Conservation (phyloP, 2,797 vertebrate genomes). For the Spatula clypeata region DNA sequence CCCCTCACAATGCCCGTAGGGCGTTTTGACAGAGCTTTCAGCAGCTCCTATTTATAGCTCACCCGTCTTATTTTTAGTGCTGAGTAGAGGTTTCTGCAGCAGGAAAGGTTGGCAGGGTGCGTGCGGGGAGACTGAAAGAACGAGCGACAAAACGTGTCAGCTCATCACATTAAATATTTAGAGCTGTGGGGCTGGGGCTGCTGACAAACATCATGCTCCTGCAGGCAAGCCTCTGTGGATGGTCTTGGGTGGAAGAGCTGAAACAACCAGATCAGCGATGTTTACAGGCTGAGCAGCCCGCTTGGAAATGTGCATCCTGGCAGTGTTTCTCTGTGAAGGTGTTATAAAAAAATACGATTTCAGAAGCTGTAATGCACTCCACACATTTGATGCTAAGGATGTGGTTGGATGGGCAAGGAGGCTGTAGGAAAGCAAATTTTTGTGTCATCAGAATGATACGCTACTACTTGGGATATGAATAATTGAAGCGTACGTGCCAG, state of each 20-base stretch:
- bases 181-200: background rate
- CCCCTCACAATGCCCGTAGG: background rate
- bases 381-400: background rate
- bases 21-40: background rate
- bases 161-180: fast-evolving
- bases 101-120: background rate
- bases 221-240: fast-evolving
- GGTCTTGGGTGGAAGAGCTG: background rate
- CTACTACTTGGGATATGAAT: background rate
- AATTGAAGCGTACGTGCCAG: fast-evolving
- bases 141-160: fast-evolving
- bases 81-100: background rate
- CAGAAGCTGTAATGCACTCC: background rate
- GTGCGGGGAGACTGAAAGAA: background rate
- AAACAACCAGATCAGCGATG: fast-evolving
- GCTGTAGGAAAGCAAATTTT: background rate
- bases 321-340: fast-evolving
- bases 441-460: background rate
- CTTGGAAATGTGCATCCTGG: fast-evolving
- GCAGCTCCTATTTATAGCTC: conserved; percentile 5
- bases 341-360: background rate
- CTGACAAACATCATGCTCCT: background rate
- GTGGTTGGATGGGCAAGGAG: background rate
- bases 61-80: background rate
- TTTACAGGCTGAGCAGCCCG: fast-evolving